These are phyloP conservation scores for Physocephala rufipes DNA, from an alignment of 2,888 invertebrate genomes.

Conservation along the genomic window DNA sequence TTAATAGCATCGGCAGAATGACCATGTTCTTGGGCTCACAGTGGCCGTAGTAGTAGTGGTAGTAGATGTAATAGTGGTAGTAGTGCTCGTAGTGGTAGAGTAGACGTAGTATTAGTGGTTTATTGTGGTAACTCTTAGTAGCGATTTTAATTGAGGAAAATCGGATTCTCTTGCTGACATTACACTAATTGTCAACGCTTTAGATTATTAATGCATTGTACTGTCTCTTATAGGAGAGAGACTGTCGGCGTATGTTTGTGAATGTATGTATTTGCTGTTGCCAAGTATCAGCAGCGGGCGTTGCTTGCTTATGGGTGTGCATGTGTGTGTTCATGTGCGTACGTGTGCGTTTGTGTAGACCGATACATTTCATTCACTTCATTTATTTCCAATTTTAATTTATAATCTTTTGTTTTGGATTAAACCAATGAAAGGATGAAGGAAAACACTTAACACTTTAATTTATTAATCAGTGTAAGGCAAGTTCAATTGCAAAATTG, in stretches of 20 bases:
- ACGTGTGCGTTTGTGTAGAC: slow-evolving; percentile 11
- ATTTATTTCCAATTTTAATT: slow-evolving; percentile 2
- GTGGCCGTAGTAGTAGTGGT: no score
- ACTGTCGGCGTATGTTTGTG: neutral
- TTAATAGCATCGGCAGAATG: no score
- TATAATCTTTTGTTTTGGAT: neutral
- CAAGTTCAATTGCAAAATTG: no score
- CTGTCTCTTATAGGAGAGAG: no score
- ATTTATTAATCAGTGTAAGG: no score
- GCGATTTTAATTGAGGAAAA: slow-evolving; percentile 29
- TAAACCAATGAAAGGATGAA: no score
- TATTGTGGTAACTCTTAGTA: slow-evolving; percentile 4
- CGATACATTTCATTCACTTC: no score
- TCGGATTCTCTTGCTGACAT: slow-evolving; percentile 30
- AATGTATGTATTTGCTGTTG: neutral
- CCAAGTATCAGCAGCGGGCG: neutral
- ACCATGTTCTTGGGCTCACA: no score
- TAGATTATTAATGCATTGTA: slow-evolving; percentile 17
- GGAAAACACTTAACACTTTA: no score
- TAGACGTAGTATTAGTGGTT: neutral
- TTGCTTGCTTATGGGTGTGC: slow-evolving; percentile 11
- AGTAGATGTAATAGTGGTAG: no score
- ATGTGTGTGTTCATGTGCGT: slow-evolving; percentile 14
- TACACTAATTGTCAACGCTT: slow-evolving; percentile 26
- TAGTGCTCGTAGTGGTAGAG: no score